phyloP scores from a whole-genome alignment of 1,140 invertebrate genomes.

The Lordiphosa clarofinis region DNA sequence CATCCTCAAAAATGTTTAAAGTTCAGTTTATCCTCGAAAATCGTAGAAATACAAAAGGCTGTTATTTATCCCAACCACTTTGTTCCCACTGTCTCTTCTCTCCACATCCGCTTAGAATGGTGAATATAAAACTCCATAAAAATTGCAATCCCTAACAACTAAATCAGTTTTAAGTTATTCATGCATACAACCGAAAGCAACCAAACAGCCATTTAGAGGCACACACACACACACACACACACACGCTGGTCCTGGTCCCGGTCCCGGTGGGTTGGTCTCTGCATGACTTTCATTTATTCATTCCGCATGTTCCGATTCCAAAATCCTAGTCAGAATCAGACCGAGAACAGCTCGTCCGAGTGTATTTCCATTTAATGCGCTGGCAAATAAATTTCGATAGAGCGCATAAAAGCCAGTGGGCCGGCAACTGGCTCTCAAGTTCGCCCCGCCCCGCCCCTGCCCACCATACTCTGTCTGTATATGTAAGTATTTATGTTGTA shows the following conservation, averaged over 20 bases:
- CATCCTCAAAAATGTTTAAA: too few relatives aligned
- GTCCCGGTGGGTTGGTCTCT: background rate
- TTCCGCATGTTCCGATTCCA: constrained; percentile 11
- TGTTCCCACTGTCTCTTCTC: background rate
- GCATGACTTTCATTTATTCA: constrained; percentile 21
- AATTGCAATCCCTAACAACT: constrained; percentile 45
- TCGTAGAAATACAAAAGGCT: too few relatives aligned
- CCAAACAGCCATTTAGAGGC: constrained; percentile 44
- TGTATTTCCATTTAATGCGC: constrained; percentile 39
- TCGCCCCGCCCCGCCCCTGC: background rate
- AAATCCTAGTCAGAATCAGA: constrained; percentile 5
- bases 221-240: constrained; percentile 18
- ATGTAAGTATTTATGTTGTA: constrained; percentile 4
- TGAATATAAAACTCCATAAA: constrained; percentile 24
- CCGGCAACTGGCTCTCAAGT: constrained; percentile 11
- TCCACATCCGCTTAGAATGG: background rate
- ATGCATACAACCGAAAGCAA: constrained; percentile 29
- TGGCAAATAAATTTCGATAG: constrained; percentile 61
- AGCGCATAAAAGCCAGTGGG: constrained; percentile 54
- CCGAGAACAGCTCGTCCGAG: constrained; percentile 16
- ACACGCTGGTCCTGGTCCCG: background rate
- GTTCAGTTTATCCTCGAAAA: too few relatives aligned
- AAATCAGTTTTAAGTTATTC: constrained; percentile 58
- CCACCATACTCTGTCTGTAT: too few relatives aligned
- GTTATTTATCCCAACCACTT: background rate